phyloP scores from a whole-genome alignment of 1,140 invertebrate genomes.

The Penaeus vannamei region DNA sequence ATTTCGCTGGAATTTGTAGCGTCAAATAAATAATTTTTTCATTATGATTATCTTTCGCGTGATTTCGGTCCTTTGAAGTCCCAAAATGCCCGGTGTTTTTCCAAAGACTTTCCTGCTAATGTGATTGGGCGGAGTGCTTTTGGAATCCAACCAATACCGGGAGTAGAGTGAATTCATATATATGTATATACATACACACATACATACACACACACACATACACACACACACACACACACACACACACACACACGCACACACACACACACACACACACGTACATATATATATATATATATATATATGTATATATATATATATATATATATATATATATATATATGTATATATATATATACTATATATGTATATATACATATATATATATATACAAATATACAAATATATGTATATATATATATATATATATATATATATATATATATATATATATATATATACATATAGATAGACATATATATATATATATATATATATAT shows the following conservation, averaged over 20 bases:
- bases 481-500: neutral
- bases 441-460: too few species aligned
- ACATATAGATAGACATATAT: too few species aligned
- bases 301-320: neutral
- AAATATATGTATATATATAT: too few species aligned
- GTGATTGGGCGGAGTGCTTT: too few species aligned
- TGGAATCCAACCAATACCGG: too few species aligned
- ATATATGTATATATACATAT: conserved; percentile 28
- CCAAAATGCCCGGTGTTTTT: too few species aligned
- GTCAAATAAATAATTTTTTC: too few species aligned
- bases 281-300: neutral
- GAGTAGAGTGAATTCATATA: neutral
- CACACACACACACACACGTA: neutral
- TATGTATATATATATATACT: neutral
- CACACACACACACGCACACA: neutral
- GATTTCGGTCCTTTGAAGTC: too few species aligned
- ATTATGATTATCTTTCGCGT: too few species aligned
- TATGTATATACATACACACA: neutral
- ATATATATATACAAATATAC: neutral
- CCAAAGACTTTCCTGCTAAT: too few species aligned
- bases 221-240: neutral
- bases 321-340: neutral
- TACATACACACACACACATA: neutral
- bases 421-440: too few species aligned
- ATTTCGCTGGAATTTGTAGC: too few species aligned